Evolutionary conservation across 2,888 invertebrate genomes (phyloP), one percentile per base, ranked within the genome.

Genomic region (Apantesis nais): DNA sequence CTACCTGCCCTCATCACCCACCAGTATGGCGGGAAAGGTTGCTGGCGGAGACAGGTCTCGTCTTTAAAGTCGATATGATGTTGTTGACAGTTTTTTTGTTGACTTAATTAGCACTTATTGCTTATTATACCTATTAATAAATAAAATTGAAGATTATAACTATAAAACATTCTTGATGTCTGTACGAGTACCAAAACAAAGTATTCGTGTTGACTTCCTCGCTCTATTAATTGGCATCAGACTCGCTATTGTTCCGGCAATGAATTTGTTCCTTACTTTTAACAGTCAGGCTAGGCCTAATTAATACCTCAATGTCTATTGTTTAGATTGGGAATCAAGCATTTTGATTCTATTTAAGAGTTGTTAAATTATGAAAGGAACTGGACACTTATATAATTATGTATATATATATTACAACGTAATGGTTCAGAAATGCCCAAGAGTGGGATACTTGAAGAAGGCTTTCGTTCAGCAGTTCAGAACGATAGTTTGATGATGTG

Each of bases 111-210:
- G 12, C 16, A 14, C 19, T 52, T 19, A 9, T n/a, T 7, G 3
- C 55, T 0, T 14, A 55, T 55, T 25, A n/a, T 7, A 0, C 55
- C 1, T 14, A 55, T 55, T 25, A n/a, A 58, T 25, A 52, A 22
- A 52, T 52, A n/a, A n/a, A 22, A n/a, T n/a, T 1, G 9, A n/a
- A 11, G 22, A 52, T n/a, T 52, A 52, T 55, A 14, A 25, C 25
- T 25, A 14, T 25, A 55, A 55, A 8, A 55, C 25, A 9, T 62
- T 3, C 2, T 9, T 68, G 8, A 61, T 34, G 31, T 83, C 69
- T 83, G 83, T 81, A 83, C 81, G 25, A 29, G 37, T 29, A 62
- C 68, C 44, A 70, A 78, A 82, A 77, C 73, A 74, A 80, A 77
- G 77, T 67, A 62, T 67, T 66, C 69, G 71, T 75, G 83, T 82